Percentiles rank a stretch among this genome's conserved stretches.
Conservation (phyloP, 2,797 vertebrate genomes). For the Chaetophractus vellerosus region DNA sequence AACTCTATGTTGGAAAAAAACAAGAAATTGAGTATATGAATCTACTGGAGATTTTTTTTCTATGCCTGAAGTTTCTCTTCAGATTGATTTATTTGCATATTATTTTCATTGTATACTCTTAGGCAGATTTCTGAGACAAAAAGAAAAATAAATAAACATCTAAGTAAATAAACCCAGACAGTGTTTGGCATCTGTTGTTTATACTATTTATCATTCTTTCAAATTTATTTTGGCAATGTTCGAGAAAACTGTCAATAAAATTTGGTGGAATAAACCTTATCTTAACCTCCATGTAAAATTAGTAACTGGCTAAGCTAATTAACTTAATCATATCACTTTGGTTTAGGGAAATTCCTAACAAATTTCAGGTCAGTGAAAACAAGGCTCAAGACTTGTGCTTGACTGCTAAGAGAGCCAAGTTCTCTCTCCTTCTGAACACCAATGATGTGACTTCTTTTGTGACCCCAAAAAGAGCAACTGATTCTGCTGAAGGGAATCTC, state of each 20-base stretch:
- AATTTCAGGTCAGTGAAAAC: background rate
- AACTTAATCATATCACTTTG: background rate
- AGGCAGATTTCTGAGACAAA: background rate
- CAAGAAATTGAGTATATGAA: background rate
- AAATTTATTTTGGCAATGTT: background rate
- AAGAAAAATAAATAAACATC: background rate
- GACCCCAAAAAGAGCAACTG: background rate
- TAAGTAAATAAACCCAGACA: background rate
- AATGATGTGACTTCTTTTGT: background rate
- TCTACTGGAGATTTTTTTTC: background rate
- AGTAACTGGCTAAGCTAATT: background rate
- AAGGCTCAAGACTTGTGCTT: background rate
- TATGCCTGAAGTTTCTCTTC: background rate
- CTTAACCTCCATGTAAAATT: background rate
- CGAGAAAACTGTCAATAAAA: background rate
- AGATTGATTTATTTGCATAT: background rate
- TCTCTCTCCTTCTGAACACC: background rate
- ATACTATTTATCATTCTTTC: background rate
- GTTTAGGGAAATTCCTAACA: background rate
- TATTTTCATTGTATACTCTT: background rate
- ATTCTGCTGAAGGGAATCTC: too few species aligned
- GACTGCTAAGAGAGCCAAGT: accelerated
- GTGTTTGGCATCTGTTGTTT: background rate
- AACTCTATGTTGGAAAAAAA: background rate
- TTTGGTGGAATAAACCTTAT: background rate